A percentile compares a stretch with the other conserved stretches of the same genome.
Conservation (phyloP, 2,888 invertebrate species). For the Nymphalis urticae region DNA sequence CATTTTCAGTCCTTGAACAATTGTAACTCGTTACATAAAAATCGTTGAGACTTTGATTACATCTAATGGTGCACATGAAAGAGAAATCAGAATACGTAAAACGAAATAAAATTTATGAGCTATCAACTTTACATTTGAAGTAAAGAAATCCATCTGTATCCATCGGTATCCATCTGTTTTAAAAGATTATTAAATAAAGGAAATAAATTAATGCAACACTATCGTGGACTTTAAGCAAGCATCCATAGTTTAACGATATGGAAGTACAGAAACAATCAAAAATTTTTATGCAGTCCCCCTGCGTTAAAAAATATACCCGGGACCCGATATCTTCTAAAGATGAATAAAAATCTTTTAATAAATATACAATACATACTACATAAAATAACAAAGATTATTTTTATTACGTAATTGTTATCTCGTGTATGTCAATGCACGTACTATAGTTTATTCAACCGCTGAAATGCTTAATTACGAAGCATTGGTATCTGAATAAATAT, state of each 20-base stretch:
- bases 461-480: conserved; percentile 11
- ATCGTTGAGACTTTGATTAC: not conserved
- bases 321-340: too few species aligned
- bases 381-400: not conserved
- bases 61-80: not conserved
- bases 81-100: not conserved
- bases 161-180: too few species aligned
- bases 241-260: too few species aligned
- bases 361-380: too few species aligned
- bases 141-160: too few species aligned
- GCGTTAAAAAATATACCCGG: too few species aligned
- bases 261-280: too few species aligned
- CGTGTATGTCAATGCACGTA: conserved; percentile 7
- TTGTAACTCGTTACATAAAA: conserved; percentile 8
- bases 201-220: too few species aligned
- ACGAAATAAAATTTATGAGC: not conserved
- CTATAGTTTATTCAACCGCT: conserved; percentile 8
- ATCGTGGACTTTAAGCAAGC: too few species aligned
- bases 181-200: too few species aligned
- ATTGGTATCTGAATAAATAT: conserved; percentile 12
- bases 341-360: too few species aligned
- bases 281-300: too few species aligned
- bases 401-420: not conserved
- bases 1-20: conserved; percentile 24
- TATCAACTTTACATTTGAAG: not conserved